phyloP scores from a whole-genome alignment of 1,140 invertebrate genomes.

The Rhyacophila brunnea region DNA sequence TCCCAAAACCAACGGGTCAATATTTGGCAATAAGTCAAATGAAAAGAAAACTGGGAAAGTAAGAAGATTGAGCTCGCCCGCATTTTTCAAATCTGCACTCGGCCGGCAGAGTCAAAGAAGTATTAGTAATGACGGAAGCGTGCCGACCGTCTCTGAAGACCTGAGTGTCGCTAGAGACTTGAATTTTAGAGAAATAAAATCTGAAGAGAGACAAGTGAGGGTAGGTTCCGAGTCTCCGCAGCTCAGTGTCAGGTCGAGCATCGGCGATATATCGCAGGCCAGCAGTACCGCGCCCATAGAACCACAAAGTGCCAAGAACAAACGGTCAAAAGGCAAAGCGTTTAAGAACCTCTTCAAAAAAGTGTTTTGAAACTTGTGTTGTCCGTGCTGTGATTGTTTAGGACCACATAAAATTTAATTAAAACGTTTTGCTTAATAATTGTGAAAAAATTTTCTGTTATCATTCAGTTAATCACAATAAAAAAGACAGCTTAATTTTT shows the following conservation, averaged over 20 bases:
- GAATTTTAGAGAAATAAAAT: slow-evolving; percentile 40
- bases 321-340: slow-evolving; percentile 44
- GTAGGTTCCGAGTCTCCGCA: slow-evolving; percentile 49
- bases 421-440: neutral
- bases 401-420: neutral
- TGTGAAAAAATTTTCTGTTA: too few relatives aligned
- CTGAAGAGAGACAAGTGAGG: slow-evolving; percentile 44
- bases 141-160: neutral
- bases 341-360: slow-evolving; percentile 66
- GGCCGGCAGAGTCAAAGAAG: slow-evolving; percentile 50
- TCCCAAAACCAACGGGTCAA: slow-evolving; percentile 50
- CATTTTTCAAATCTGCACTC: slow-evolving; percentile 63
- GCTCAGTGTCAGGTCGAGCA: slow-evolving; percentile 53
- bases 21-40: slow-evolving; percentile 47
- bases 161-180: neutral
- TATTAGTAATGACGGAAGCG: slow-evolving; percentile 40
- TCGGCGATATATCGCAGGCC: slow-evolving; percentile 48
- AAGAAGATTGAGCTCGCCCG: slow-evolving; percentile 60
- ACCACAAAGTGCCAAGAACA: slow-evolving; percentile 51
- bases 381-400: neutral
- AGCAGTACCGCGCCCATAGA: slow-evolving; percentile 44
- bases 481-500: too few relatives aligned
- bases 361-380: slow-evolving; percentile 55
- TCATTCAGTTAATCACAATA: too few relatives aligned
- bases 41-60: slow-evolving; percentile 44